Percentiles rank a stretch among this genome's conserved stretches.
Conservation (phyloP, 2,113 vertebrate species). For the Propithecus coquereli region DNA sequence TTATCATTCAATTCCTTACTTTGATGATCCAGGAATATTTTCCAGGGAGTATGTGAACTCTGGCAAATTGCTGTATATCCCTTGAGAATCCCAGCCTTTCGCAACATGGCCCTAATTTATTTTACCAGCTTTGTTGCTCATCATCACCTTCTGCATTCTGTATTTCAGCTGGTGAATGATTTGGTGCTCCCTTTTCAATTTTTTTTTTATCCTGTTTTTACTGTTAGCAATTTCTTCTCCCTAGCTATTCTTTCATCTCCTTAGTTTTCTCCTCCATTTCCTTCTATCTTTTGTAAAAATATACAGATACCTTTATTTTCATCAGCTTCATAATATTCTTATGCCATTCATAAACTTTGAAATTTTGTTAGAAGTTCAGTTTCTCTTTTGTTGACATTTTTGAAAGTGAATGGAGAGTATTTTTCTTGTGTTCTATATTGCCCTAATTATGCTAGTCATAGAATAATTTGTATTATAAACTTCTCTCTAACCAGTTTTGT, state of each 20-base stretch:
- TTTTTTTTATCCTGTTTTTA: background rate
- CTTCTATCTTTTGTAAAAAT: background rate
- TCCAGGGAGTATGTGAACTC: background rate
- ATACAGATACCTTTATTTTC: background rate
- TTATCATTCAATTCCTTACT: background rate
- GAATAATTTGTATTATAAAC: background rate
- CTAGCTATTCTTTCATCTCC: background rate
- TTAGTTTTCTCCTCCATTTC: background rate
- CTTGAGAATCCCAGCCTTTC: background rate
- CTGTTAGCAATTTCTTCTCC: background rate
- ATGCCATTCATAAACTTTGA: background rate
- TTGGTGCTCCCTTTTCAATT: background rate
- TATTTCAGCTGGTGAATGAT: background rate
- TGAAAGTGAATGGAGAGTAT: background rate
- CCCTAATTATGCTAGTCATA: background rate
- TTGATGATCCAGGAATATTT: background rate
- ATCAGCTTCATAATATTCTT: background rate
- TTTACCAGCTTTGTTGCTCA: background rate
- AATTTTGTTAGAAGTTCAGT: background rate
- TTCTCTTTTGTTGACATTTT: slow-evolving; percentile 12
- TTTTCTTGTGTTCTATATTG: background rate
- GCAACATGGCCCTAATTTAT: background rate
- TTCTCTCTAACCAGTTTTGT: background rate
- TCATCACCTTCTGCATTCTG: background rate
- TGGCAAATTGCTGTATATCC: background rate